Conservation (phyloP, 2,888 invertebrate species). For the Orgyia antiqua region DNA sequence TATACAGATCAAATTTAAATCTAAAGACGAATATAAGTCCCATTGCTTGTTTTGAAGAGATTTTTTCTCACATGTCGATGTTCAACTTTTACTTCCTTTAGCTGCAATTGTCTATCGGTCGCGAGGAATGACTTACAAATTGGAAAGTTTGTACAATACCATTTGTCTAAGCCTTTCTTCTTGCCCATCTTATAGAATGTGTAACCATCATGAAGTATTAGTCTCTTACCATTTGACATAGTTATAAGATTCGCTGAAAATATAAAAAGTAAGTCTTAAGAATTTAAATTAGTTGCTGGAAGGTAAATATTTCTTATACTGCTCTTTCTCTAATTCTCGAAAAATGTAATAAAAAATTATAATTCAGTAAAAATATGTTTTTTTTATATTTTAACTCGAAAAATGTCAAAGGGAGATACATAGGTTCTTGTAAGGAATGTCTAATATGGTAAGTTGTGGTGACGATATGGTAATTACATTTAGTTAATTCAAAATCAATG, state of each 20-base stretch:
- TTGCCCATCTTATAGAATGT: slow-evolving; percentile 16
- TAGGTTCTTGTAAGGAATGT: too few species aligned
- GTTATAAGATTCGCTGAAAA: slow-evolving; percentile 18
- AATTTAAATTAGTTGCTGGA: not conserved
- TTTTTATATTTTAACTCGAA: too few species aligned
- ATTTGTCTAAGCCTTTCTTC: slow-evolving; percentile 13
- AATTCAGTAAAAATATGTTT: too few species aligned
- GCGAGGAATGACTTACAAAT: slow-evolving; percentile 14
- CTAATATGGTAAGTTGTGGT: too few species aligned
- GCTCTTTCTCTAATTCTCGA: too few species aligned
- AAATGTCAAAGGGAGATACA: too few species aligned
- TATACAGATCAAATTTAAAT: too few species aligned
- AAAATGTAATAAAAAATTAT: too few species aligned
- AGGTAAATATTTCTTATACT: too few species aligned
- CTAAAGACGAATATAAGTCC: slow-evolving; percentile 12
- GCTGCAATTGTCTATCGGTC: slow-evolving; percentile 4
- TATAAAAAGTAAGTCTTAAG: slow-evolving; percentile 1
- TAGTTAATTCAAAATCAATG: too few species aligned
- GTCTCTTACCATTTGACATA: slow-evolving; percentile 14
- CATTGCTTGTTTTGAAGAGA: slow-evolving; percentile 5
- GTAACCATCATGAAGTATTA: slow-evolving; percentile 14
- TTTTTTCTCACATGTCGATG: slow-evolving; percentile 12
- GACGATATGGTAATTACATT: too few species aligned
- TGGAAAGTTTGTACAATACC: slow-evolving; percentile 19
- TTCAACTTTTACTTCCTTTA: slow-evolving; percentile 5